Evolutionary conservation across 2,113 vertebrate species (phyloP), one percentile per base, ranked within the genome.

Genomic region (Hydropotes inermis): DNA sequence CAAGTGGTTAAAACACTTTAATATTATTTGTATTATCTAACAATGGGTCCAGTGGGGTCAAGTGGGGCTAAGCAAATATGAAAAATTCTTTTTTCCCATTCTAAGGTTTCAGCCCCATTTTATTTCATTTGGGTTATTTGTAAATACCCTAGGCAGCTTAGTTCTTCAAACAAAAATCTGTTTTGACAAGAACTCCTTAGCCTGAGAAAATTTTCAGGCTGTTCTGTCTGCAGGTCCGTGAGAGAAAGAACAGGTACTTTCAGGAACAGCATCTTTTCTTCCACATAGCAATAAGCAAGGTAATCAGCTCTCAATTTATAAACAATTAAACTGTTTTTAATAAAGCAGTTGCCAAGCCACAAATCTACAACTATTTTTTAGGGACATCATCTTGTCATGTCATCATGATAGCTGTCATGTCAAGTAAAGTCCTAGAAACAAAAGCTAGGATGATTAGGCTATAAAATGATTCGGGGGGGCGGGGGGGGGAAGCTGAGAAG

Each of bases 231-330:
- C 27, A 76, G 64, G 50, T 74, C 67, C 21, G 15, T 25, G 94
- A 64, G 67, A 96, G 47, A 79, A 82, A 91, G 19, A 15, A 70
- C 33, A 28, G 5, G 19, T 81, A 5, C 28, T 2, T 82, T 57
- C 47, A 91, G 76, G n/a, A 96, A 93, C 21, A 96, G 70, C 89
- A 87, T 78, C 39, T 89, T 89, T 84, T 91, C 47, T 94, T n/a
- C 47, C 23, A 90, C 3, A 86, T 1, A 92, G 25, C 23, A 96
- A 96, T 84, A 94, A 55, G 30, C 58, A 89, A 97, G 47, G 50
- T 36, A 97, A 76, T 45, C 25, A 89, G 55, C 60, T 97, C n/a
- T 97, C 79, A 82, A 82, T 88, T 95, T 94, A 87, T 55, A 84
- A 50, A 50, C 47, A 50, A 50, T 14, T 13, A 14, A 50, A 50